These are phyloP conservation scores for Cyclargus thomasi DNA, from an alignment of 1,140 invertebrate species.

Conservation along the genomic window DNA sequence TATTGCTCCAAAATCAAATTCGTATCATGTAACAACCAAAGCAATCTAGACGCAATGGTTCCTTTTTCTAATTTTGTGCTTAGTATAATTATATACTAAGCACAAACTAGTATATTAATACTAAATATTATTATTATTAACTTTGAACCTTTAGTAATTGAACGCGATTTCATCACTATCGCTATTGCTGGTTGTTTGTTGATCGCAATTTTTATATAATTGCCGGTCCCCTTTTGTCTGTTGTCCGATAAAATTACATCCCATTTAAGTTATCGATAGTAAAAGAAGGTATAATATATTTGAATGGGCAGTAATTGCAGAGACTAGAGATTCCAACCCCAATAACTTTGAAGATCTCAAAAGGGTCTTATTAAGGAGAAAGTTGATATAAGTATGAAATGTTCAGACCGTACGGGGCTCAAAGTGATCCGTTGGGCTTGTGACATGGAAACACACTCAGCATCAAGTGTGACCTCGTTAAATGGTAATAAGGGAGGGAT, in stretches of 20 bases:
- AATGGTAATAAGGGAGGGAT: slow-evolving; percentile 31
- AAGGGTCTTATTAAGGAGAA: slow-evolving; percentile 13
- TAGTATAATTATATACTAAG: no score
- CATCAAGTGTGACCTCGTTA: slow-evolving; percentile 35
- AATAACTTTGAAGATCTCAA: not conserved
- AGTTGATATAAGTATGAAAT: slow-evolving; percentile 15
- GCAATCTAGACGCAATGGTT: no score
- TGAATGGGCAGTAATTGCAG: not conserved
- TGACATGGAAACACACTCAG: slow-evolving; percentile 36
- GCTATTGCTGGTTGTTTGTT: no score
- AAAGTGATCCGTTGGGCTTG: not conserved
- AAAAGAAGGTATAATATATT: not conserved
- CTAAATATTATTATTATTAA: no score
- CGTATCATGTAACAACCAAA: no score
- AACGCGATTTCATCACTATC: no score
- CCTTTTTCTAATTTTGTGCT: no score
- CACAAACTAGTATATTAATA: no score
- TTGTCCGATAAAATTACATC: not conserved
- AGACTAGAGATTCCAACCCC: not conserved
- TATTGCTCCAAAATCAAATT: no score
- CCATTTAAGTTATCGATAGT: no score
- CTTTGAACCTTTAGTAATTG: no score
- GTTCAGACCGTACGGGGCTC: not conserved
- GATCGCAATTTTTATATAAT: no score
- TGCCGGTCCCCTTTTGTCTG: not conserved